These are phyloP conservation scores for Pollenia labialis DNA, from an alignment of 2,888 invertebrate species.

Conservation along the genomic window DNA sequence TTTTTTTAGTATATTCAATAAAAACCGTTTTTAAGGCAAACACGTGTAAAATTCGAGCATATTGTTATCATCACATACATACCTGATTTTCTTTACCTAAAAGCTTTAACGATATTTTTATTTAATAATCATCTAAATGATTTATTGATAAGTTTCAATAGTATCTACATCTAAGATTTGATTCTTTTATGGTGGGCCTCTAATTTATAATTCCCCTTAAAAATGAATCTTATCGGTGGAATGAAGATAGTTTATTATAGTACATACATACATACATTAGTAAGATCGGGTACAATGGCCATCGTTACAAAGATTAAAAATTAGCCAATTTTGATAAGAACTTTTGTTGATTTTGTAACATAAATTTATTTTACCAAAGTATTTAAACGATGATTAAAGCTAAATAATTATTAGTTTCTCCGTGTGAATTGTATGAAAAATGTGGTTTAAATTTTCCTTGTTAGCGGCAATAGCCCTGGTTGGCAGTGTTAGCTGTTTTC, in stretches of 20 bases:
- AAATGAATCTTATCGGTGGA: slow-evolving; percentile 43
- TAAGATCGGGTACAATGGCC: neutral
- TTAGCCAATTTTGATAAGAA: slow-evolving; percentile 29
- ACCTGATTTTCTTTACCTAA: no score
- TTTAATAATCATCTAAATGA: no score
- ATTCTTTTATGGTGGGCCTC: neutral
- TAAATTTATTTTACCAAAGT: neutral
- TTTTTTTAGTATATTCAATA: no score
- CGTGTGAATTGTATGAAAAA: slow-evolving; percentile 7
- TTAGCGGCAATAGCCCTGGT: slow-evolving; percentile 16
- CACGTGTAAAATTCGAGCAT: no score
- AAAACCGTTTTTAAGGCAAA: no score
- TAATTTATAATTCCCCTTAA: slow-evolving; percentile 3
- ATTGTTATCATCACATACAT: no score
- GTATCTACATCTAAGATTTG: no score
- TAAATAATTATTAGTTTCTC: slow-evolving; percentile 19
- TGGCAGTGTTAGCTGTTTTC: slow-evolving; percentile 67
- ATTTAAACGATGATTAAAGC: slow-evolving; percentile 42
- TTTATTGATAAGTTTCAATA: no score
- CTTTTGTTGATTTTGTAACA: slow-evolving; percentile 15
- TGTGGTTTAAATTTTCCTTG: slow-evolving; percentile 47
- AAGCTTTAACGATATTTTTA: no score
- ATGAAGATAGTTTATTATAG: neutral
- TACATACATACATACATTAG: no score
- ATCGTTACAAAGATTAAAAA: slow-evolving; percentile 17